phyloP scores from a whole-genome alignment of 2,888 invertebrate species.

The Cephus spinipes region DNA sequence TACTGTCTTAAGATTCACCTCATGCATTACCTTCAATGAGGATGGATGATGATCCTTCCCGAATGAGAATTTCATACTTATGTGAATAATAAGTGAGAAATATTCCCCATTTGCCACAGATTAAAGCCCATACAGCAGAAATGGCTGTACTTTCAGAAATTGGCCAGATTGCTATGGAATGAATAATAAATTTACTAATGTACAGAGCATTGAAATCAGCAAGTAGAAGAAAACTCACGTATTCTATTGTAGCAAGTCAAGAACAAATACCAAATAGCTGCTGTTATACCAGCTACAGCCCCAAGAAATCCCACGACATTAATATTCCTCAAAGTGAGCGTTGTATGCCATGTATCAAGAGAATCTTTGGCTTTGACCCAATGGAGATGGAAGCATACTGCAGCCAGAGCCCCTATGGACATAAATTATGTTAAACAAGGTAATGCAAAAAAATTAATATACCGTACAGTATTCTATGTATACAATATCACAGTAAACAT shows the following conservation, averaged over 20 bases:
- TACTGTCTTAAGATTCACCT: constrained; percentile 3
- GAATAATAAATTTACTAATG: not conserved
- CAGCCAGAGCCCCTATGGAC: constrained; percentile 35
- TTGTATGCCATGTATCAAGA: constrained; percentile 42
- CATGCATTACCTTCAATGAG: constrained; percentile 33
- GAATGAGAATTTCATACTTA: constrained; percentile 38
- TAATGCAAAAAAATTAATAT: not conserved
- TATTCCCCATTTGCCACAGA: constrained; percentile 44
- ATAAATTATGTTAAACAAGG: not conserved
- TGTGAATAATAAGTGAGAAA: constrained; percentile 39
- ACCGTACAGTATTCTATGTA: not conserved
- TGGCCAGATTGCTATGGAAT: constrained; percentile 35
- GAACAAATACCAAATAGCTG: constrained; percentile 47
- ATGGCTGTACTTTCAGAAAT: constrained; percentile 38
- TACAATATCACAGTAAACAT: not conserved
- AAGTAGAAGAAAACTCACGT: constrained; percentile 33
- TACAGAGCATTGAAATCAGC: not conserved
- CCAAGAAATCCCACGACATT: constrained; percentile 41
- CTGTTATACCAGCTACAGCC: constrained; percentile 35
- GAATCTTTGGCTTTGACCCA: constrained; percentile 41
- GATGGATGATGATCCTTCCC: constrained; percentile 35
- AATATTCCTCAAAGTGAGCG: constrained; percentile 36
- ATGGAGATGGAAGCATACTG: constrained; percentile 44
- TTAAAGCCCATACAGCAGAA: constrained; percentile 41
- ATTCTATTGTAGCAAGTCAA: constrained; percentile 43